Conservation (phyloP, 2,888 invertebrate species). For the Teleiodes luculella region DNA sequence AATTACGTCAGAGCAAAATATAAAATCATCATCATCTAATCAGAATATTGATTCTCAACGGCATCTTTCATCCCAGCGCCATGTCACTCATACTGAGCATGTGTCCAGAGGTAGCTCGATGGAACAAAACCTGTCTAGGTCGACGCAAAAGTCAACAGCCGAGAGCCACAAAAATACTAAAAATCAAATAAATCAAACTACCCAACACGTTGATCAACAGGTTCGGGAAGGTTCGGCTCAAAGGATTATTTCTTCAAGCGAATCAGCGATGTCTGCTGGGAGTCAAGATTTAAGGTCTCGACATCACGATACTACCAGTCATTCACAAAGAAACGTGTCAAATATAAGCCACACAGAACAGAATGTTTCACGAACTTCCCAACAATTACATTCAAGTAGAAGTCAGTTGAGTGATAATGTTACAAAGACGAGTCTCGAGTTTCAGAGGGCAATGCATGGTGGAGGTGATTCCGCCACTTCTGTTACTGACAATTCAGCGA, state of each 20-base stretch:
- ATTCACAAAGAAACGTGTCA: slow-evolving; percentile 33
- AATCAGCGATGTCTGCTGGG: slow-evolving; percentile 19
- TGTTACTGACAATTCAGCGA: slow-evolving; percentile 46
- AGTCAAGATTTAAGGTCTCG: slow-evolving; percentile 21
- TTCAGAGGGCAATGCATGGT: slow-evolving; percentile 73
- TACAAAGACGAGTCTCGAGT: slow-evolving; percentile 75
- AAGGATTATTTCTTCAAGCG: slow-evolving; percentile 43
- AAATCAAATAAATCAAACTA: slow-evolving; percentile 33
- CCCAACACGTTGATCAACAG: slow-evolving; percentile 31
- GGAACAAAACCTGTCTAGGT: slow-evolving; percentile 39
- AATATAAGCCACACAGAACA: slow-evolving; percentile 43
- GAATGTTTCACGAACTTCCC: slow-evolving; percentile 44
- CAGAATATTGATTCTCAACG: slow-evolving; percentile 32
- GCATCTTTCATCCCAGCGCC: slow-evolving; percentile 29
- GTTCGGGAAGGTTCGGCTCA: slow-evolving; percentile 40
- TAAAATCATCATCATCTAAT: slow-evolving; percentile 34
- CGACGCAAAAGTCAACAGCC: slow-evolving; percentile 36
- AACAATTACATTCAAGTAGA: slow-evolving; percentile 55
- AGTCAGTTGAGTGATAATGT: slow-evolving; percentile 68
- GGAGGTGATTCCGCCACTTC: slow-evolving; percentile 36
- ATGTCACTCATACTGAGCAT: slow-evolving; percentile 30
- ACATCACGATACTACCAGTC: slow-evolving; percentile 25
- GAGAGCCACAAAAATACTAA: slow-evolving; percentile 19
- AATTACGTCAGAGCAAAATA: slow-evolving; percentile 39
- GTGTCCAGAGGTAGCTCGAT: slow-evolving; percentile 34